A percentile compares a stretch with the other conserved stretches of the same genome.
These are phyloP conservation scores for Aromia moschata DNA, from an alignment of 2,888 invertebrate genomes.

Conservation along the genomic window DNA sequence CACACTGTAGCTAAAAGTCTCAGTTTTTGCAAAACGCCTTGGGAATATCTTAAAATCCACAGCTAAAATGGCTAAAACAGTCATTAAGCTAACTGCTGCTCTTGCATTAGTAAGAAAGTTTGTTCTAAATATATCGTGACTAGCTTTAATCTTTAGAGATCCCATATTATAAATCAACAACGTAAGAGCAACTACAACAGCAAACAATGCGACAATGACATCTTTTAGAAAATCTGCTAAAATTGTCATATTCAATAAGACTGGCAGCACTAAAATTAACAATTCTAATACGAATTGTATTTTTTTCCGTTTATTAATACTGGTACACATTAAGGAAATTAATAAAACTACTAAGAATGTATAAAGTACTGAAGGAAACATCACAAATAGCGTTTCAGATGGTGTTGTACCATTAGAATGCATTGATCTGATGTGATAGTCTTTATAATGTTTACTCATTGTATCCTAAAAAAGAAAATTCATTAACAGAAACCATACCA, in stretches of 20 bases:
- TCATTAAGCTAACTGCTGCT: conserved; percentile 76
- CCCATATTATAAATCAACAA: conserved; percentile 21
- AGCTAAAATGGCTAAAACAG: conserved; percentile 86
- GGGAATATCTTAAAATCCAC: conserved; percentile 94
- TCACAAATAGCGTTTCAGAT: conserved; percentile 62
- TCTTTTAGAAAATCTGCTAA: conserved; percentile 58
- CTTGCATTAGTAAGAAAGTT: conserved; percentile 73
- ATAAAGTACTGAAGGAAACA: conserved; percentile 56
- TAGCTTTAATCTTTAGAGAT: background rate
- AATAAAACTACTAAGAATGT: conserved; percentile 53
- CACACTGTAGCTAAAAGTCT: conserved; percentile 82
- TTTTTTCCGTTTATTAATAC: conserved; percentile 16
- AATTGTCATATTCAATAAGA: conserved; percentile 68
- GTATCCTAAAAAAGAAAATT: conserved; percentile 11
- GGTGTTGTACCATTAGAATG: conserved; percentile 67
- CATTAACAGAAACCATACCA: too few relatives aligned
- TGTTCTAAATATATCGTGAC: conserved; percentile 20
- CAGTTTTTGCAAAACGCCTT: conserved; percentile 85
- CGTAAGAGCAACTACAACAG: conserved; percentile 36
- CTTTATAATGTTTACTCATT: conserved; percentile 18
- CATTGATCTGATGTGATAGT: conserved; percentile 66
- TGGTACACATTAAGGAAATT: conserved; percentile 11
- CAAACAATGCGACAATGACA: conserved; percentile 43
- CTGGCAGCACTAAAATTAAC: conserved; percentile 66
- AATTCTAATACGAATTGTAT: conserved; percentile 65